phyloP scores from a whole-genome alignment of 1,140 invertebrate genomes.

The Leptinotarsa defecta region DNA sequence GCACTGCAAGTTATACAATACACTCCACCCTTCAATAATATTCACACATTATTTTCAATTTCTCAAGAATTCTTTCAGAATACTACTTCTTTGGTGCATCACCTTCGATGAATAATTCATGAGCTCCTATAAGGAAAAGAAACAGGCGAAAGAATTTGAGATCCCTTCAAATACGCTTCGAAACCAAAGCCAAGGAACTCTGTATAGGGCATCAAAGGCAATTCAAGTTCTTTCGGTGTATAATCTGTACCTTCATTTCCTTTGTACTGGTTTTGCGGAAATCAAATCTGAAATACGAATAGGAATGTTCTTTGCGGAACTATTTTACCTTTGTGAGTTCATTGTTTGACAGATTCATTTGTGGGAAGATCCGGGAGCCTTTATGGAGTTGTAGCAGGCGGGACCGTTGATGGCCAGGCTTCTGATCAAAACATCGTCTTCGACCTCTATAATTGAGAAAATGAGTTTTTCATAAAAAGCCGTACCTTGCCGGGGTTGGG shows the following conservation, averaged over 20 bases:
- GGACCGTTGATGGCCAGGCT: no score
- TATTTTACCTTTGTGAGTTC: constrained; percentile 16
- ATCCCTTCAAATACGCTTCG: background rate
- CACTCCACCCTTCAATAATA: no score
- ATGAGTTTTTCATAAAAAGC: no score
- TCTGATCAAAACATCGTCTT: no score
- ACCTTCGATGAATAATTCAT: background rate
- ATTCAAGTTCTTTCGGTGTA: constrained; percentile 15
- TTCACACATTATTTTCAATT: no score
- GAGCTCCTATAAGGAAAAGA: background rate
- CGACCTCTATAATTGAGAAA: no score
- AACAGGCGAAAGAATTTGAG: background rate
- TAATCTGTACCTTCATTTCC: constrained; percentile 10
- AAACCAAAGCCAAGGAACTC: constrained; percentile 15
- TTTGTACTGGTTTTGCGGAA: constrained; percentile 20
- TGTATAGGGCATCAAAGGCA: constrained; percentile 10
- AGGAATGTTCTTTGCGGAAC: constrained; percentile 7
- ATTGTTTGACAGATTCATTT: constrained; percentile 14
- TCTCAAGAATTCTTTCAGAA: background rate
- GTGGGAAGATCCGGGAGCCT: background rate
- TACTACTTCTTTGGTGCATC: background rate
- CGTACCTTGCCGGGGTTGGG: no score
- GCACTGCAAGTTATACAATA: no score
- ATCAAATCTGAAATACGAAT: constrained; percentile 22
- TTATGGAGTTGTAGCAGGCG: no score